Evolutionary conservation across 2,113 vertebrate species (phyloP).

Genomic region (Vireo altiloquus): DNA sequence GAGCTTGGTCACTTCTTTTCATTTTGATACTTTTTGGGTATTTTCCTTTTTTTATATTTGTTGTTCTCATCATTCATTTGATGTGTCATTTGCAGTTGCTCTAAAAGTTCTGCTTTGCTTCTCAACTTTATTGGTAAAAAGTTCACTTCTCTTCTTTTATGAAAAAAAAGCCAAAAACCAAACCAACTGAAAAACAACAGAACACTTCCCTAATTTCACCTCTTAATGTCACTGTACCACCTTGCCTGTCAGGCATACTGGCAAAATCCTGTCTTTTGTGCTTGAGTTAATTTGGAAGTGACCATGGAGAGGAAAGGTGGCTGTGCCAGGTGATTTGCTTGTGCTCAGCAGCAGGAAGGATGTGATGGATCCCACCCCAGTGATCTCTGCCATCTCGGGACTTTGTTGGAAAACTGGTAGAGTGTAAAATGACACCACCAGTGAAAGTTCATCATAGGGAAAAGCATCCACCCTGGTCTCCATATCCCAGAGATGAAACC

Average conservation of each 20-base stretch:
- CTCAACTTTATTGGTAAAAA: background rate
- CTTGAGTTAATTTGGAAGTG: background rate
- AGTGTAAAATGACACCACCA: background rate
- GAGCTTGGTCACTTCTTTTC: background rate
- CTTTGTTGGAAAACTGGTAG: background rate
- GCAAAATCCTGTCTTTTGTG: background rate
- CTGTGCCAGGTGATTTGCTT: background rate
- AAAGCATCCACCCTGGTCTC: background rate
- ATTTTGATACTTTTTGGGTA: background rate
- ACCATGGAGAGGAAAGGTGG: background rate
- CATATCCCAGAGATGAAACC: background rate
- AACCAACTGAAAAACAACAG: background rate
- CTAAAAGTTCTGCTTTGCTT: background rate
- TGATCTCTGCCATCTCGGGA: background rate
- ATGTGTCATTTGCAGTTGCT: background rate
- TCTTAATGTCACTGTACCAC: background rate
- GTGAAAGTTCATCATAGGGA: background rate
- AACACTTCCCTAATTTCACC: background rate
- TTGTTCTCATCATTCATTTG: background rate
- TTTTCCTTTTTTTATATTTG: background rate
- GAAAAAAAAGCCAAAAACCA: background rate
- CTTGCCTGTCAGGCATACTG: background rate
- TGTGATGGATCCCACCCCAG: background rate
- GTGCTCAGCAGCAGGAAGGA: background rate
- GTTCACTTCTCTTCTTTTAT: background rate